Base-by-base conservation (phyloP, 2,797 vertebrate species). In the Jordanella pulchra region DNA sequence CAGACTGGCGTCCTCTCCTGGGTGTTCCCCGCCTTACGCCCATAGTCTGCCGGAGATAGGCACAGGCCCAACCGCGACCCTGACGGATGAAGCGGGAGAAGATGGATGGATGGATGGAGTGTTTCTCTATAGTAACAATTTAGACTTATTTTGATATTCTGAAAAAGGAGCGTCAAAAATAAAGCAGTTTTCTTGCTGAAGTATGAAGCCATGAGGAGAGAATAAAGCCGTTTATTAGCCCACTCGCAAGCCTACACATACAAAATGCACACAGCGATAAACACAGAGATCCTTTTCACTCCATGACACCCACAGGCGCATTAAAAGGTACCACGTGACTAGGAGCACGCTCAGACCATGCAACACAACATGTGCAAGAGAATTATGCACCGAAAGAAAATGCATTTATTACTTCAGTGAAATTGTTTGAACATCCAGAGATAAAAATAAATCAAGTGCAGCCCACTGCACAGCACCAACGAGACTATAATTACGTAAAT, bases 401-500 rank as follows among this genome's bases (percentile, higher is more conserved):
- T 71, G 35, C 39, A 64, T 77, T 56, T 67, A 76, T 80, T 72
- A 73, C 78, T 72, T 69, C 56, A 35, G 17, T 55, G 56, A 76
- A 80, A 30, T 75, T 80, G 73, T 65, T 85, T 67, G 77, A 69
- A 86, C 77, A 67, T 82, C 68, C 75, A 79, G 73, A 67, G 70
- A 71, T 85, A 77, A 72, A 66, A 82, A 85, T 79, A 89, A 86
- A 85, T 77, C 78, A 85, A 66, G 82, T 48, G 65, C 66, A 73
- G 77, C 72, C 81, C 81, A 69, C 84, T 84, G 73, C 35, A 23
- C 80, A 70, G 83, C 75, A 83, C 65, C 77, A 80, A 74, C 3
- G 54, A 77, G 78, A 76, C 71, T 64, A 28, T 83, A 51, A 84
- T 91, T 88, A 91, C 84, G 85, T 86, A 88, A 91, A 61, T 45